These are phyloP conservation scores for Haliaeetus leucogaster DNA, from an alignment of 2,113 vertebrate species.

Conservation along the genomic window DNA sequence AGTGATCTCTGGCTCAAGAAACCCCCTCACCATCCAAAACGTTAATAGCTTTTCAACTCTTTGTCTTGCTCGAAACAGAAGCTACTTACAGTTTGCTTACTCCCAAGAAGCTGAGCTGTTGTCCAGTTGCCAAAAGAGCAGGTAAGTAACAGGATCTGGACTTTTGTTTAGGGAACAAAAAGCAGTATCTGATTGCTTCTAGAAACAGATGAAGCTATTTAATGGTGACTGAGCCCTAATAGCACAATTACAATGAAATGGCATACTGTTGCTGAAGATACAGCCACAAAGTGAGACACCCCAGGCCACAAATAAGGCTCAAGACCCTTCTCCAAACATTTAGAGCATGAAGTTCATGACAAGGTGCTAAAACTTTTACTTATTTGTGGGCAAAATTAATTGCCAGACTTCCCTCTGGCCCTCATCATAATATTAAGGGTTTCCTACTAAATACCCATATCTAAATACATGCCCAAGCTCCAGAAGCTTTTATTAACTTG, in stretches of 20 bases:
- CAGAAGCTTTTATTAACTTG: background rate
- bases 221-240: background rate
- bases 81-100: background rate
- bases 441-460: background rate
- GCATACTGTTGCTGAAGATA: background rate
- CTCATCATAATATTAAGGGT: background rate
- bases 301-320: background rate
- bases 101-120: background rate
- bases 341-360: background rate
- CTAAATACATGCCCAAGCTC: background rate
- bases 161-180: conserved; percentile 34
- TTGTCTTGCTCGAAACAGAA: background rate
- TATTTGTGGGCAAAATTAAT: background rate
- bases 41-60: background rate
- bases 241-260: background rate
- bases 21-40: background rate
- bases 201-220: background rate
- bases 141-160: conserved; percentile 23
- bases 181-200: background rate
- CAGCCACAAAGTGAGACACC: background rate
- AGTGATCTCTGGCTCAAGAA: background rate
- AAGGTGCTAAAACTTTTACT: background rate
- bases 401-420: background rate
- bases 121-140: background rate
- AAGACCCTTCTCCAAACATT: background rate